phyloP scores from a whole-genome alignment of 2,888 invertebrate species.

The Leptinotarsa haldemani region DNA sequence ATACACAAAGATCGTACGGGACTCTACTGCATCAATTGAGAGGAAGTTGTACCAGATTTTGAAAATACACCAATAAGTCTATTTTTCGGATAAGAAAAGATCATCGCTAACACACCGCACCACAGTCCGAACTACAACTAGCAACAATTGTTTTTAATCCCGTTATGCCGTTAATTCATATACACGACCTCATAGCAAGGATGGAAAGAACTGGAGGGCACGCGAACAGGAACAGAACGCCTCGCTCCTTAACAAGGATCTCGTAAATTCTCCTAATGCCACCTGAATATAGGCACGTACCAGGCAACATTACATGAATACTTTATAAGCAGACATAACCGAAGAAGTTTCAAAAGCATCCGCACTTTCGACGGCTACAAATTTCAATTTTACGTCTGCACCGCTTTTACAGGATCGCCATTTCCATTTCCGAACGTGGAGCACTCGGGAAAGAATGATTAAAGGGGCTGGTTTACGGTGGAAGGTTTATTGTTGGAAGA shows the following conservation, averaged over 20 bases:
- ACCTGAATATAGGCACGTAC: slow-evolving; percentile 47
- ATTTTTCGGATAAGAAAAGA: no score
- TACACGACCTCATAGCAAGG: neutral
- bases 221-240: neutral
- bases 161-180: neutral
- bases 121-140: no score
- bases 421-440: slow-evolving; percentile 25
- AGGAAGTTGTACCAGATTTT: no score
- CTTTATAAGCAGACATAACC: slow-evolving; percentile 45
- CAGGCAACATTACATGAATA: slow-evolving; percentile 49
- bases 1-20: no score
- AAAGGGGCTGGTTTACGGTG: slow-evolving; percentile 1
- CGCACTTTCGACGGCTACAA: slow-evolving; percentile 37
- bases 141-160: no score
- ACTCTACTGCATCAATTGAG: no score
- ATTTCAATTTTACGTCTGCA: slow-evolving; percentile 43
- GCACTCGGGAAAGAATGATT: slow-evolving; percentile 5
- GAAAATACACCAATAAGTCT: no score
- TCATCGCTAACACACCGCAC: no score
- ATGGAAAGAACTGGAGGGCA: neutral
- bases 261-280: slow-evolving; percentile 29
- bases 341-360: slow-evolving; percentile 38
- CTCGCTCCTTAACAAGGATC: slow-evolving; percentile 14
- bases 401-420: slow-evolving; percentile 31
- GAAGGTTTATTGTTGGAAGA: slow-evolving; percentile 9